Percentiles rank a stretch among this genome's conserved stretches.
Conservation (phyloP, 1,140 invertebrate species). For the Psix sp. region DNA sequence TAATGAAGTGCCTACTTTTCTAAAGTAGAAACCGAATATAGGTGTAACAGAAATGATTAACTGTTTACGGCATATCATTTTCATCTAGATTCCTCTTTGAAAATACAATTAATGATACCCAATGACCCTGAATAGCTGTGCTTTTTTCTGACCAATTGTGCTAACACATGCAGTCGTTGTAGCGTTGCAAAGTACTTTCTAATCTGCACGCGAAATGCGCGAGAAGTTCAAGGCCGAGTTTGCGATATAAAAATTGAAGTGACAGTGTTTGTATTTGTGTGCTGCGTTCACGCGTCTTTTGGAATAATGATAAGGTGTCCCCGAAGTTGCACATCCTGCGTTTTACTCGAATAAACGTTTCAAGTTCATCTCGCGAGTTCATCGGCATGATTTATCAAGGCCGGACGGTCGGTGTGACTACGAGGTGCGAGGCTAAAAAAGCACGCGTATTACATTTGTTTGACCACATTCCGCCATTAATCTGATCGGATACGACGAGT, state of each 20-base stretch:
- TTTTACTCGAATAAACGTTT: conserved; percentile 24
- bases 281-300: conserved; percentile 27
- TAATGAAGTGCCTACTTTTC: too few relatives aligned
- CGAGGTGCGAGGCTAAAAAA: conserved; percentile 23
- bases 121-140: too few relatives aligned
- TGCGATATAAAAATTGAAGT: conserved; percentile 35
- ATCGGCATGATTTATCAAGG: conserved; percentile 52
- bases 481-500: conserved; percentile 19
- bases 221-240: conserved; percentile 36
- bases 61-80: background rate
- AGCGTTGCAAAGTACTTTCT: conserved; percentile 16
- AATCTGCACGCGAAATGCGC: conserved; percentile 5
- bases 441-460: conserved; percentile 33
- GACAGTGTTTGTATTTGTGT: conserved; percentile 13
- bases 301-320: conserved; percentile 43
- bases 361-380: conserved; percentile 51
- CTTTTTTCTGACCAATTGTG: too few relatives aligned
- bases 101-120: too few relatives aligned
- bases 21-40: too few relatives aligned
- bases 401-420: conserved; percentile 34
- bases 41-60: conserved; percentile 11
- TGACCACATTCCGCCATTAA: conserved; percentile 24
- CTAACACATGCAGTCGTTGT: too few relatives aligned
- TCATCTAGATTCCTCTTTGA: too few relatives aligned
- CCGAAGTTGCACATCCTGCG: conserved; percentile 20